Conservation (phyloP, 2,888 invertebrate genomes). For the Carterocephalus palaemon region DNA sequence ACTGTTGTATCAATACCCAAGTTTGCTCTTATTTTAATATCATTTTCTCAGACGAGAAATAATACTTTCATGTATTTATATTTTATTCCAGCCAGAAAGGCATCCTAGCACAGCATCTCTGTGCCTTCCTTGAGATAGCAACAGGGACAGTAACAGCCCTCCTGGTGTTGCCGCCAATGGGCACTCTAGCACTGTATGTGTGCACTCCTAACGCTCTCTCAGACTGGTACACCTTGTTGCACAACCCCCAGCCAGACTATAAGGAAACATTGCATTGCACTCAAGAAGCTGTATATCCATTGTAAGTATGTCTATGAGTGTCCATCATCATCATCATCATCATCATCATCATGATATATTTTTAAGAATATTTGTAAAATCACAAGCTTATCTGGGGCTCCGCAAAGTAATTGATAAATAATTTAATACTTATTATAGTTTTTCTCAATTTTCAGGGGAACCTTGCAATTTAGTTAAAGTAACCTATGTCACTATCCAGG, state of each 20-base stretch:
- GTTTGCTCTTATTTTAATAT: too few relatives aligned
- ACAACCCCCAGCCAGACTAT: slow-evolving; percentile 96
- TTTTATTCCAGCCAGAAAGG: slow-evolving; percentile 84
- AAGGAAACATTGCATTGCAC: slow-evolving; percentile 94
- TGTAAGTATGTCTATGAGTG: slow-evolving; percentile 82
- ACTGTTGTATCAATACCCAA: too few relatives aligned
- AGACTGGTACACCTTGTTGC: slow-evolving; percentile 97
- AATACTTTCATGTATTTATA: too few relatives aligned
- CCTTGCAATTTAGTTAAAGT: too few relatives aligned
- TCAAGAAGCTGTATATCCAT: slow-evolving; percentile 97
- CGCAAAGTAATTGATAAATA: not conserved
- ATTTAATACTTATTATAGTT: not conserved
- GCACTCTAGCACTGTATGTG: slow-evolving; percentile 85
- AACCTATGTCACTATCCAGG: too few relatives aligned
- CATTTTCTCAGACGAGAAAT: too few relatives aligned
- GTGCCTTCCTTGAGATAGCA: slow-evolving; percentile 89
- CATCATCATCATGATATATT: not conserved
- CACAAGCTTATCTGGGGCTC: not conserved
- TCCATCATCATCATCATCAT: not conserved
- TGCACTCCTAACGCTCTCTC: slow-evolving; percentile 89
- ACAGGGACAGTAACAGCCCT: slow-evolving; percentile 87
- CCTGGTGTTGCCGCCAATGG: slow-evolving; percentile 89
- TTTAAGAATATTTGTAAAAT: not conserved
- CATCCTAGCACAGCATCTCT: slow-evolving; percentile 86
- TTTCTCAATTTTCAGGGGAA: too few relatives aligned